Evolutionary conservation across 2,888 invertebrate species (phyloP).

Genomic region (Argyresthia goedartella): DNA sequence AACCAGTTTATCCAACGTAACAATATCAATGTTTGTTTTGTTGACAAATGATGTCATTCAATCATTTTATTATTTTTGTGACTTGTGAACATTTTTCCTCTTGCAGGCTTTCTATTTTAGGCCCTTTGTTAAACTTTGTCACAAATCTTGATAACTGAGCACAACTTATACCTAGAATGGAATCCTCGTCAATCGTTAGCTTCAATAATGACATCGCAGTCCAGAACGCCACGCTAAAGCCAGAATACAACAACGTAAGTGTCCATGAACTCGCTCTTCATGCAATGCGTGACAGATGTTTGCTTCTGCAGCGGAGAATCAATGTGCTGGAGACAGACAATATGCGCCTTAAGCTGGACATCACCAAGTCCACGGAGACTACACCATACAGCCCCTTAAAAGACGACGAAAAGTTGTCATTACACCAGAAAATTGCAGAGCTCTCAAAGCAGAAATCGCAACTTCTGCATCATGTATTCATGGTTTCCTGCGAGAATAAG

Average conservation of each 20-base stretch:
- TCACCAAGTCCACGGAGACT: constrained; percentile 33
- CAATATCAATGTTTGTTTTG: too few species aligned
- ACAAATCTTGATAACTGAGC: too few species aligned
- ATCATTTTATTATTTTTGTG: too few species aligned
- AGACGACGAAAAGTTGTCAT: constrained; percentile 55
- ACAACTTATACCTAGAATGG: constrained; percentile 26
- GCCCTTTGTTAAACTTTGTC: too few species aligned
- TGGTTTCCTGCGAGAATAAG: constrained; percentile 87
- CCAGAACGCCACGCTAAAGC: constrained; percentile 46
- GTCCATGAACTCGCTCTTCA: constrained; percentile 82
- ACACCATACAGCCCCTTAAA: constrained; percentile 36
- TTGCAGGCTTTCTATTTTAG: too few species aligned
- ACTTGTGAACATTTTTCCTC: too few species aligned
- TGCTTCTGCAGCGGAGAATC: constrained; percentile 79
- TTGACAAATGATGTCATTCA: too few species aligned
- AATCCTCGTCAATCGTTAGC: constrained; percentile 60
- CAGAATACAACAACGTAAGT: constrained; percentile 57
- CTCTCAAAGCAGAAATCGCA: constrained; percentile 82
- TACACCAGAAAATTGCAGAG: constrained; percentile 77
- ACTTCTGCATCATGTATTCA: constrained; percentile 80
- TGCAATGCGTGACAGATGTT: constrained; percentile 86
- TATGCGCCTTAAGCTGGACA: constrained; percentile 66
- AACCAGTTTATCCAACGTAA: too few species aligned
- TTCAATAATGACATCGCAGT: constrained; percentile 59
- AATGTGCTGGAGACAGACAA: constrained; percentile 82